These are phyloP conservation scores for Peromyscus polionotus DNA, from an alignment of 2,113 vertebrate species.

Conservation along the genomic window DNA sequence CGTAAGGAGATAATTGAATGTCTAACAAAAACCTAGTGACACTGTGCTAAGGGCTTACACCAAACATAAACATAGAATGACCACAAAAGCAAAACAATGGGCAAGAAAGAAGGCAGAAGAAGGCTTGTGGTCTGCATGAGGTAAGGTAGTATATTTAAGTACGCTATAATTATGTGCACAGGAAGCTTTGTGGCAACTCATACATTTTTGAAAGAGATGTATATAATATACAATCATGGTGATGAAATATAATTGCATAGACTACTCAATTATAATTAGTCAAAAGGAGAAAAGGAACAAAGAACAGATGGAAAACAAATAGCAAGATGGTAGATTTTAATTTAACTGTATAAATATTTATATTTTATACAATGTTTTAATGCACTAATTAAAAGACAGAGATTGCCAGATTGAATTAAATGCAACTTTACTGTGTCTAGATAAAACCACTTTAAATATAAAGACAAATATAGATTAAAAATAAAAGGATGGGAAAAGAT, in stretches of 20 bases:
- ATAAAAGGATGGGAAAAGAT: not conserved
- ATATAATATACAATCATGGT: not conserved
- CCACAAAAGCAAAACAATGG: not conserved
- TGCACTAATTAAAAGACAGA: slow-evolving; percentile 38
- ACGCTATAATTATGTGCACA: not conserved
- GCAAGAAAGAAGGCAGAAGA: not conserved
- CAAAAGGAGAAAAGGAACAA: slow-evolving; percentile 32
- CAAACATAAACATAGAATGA: not conserved
- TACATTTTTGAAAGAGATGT: slow-evolving; percentile 35
- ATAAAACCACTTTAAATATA: slow-evolving; percentile 46
- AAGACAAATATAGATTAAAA: slow-evolving; percentile 2
- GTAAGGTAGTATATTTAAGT: slow-evolving; percentile 14
- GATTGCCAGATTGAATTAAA: slow-evolving; percentile 1
- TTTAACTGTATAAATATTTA: slow-evolving; percentile 62
- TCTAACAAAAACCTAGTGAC: not conserved
- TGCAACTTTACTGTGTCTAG: slow-evolving; percentile 7
- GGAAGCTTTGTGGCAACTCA: not conserved
- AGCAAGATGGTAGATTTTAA: slow-evolving; percentile 68
- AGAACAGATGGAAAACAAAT: slow-evolving; percentile 67
- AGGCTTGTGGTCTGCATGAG: not conserved
- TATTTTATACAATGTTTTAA: slow-evolving; percentile 47
- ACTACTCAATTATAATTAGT: slow-evolving; percentile 37
- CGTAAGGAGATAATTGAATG: not conserved
- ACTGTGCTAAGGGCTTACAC: not conserved
- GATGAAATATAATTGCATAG: slow-evolving; percentile 28